These are phyloP conservation scores for Lontra canadensis DNA, from an alignment of 2,113 vertebrate genomes.

Conservation along the genomic window DNA sequence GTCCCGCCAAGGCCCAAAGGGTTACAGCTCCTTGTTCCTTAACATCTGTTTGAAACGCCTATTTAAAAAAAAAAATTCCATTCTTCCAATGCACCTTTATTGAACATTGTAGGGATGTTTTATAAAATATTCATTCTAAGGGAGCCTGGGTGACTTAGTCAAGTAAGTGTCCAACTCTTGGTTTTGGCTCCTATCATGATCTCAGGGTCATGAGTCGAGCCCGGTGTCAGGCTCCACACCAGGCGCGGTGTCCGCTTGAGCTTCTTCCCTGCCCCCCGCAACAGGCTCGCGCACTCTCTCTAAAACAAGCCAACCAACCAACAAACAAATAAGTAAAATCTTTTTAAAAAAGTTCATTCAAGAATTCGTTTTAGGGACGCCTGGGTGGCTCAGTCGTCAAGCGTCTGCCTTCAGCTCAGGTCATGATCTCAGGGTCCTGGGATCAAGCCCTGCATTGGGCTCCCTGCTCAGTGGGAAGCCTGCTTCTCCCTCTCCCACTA, in stretches of 20 bases:
- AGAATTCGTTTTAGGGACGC: background rate
- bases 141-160: background rate
- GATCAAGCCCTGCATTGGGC: no score
- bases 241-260: background rate
- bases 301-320: background rate
- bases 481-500: no score
- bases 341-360: background rate
- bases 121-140: background rate
- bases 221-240: background rate
- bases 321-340: background rate
- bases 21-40: slow-evolving; percentile 86
- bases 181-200: background rate
- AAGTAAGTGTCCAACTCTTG: background rate
- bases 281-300: background rate
- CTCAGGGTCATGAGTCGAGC: background rate
- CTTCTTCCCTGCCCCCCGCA: background rate
- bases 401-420: no score
- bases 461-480: no score
- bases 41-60: slow-evolving; percentile 86
- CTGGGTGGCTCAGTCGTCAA: no score
- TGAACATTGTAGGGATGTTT: background rate
- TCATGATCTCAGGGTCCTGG: no score
- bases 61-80: background rate
- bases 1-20: slow-evolving; percentile 86
- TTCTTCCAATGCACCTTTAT: background rate